Evolutionary conservation across 2,797 vertebrate species (phyloP).

Genomic region (Poliocrania exsul): DNA sequence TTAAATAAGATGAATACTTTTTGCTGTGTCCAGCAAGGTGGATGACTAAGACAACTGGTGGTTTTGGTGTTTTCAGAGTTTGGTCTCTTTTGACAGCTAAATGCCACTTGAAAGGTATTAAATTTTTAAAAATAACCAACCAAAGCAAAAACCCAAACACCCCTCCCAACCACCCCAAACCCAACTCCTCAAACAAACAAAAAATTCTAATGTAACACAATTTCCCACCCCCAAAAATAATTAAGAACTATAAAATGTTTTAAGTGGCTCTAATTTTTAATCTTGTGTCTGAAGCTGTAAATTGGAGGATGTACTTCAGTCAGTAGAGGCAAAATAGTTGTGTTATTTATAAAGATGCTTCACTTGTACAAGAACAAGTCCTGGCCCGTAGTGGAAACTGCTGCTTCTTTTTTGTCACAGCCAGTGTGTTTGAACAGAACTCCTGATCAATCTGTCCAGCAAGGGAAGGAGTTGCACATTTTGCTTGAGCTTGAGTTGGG

Average conservation of each 20-base stretch:
- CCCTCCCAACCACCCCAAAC: fast-evolving
- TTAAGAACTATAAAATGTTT: neutral
- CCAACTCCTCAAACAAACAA: neutral
- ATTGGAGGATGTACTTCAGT: neutral
- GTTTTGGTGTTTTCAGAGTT: neutral
- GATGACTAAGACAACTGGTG: neutral
- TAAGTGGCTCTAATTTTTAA: neutral
- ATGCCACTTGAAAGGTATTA: neutral
- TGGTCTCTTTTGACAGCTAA: neutral
- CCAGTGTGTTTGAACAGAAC: neutral
- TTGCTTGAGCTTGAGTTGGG: neutral
- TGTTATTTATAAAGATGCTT: neutral
- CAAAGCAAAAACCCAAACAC: neutral
- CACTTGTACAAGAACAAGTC: neutral
- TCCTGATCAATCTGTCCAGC: neutral
- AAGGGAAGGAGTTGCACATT: neutral
- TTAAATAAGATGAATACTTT: neutral
- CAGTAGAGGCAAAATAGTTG: neutral
- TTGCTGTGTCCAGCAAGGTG: neutral
- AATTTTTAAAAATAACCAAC: neutral
- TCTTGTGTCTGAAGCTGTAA: neutral
- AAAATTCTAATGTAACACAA: neutral
- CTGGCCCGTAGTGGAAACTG: no score
- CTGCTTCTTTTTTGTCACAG: neutral
- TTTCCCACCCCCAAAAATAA: neutral